Percentiles rank a stretch among this genome's conserved stretches.
Evolutionary conservation across 2,113 vertebrate genomes (phyloP).

Genomic region (Balaeniceps rex): DNA sequence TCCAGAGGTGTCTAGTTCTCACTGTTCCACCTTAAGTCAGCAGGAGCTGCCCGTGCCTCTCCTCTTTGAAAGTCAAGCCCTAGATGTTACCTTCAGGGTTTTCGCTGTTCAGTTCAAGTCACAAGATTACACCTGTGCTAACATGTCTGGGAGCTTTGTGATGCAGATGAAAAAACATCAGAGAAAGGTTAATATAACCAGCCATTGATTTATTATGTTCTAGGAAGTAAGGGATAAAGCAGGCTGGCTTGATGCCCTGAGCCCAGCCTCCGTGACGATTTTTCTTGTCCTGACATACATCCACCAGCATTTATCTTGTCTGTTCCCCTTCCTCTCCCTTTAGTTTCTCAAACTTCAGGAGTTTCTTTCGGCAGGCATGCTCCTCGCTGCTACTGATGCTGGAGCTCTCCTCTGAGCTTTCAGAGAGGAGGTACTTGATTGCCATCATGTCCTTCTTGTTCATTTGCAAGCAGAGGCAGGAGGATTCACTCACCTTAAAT

Average conservation of each 20-base stretch:
- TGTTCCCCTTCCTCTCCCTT: not conserved
- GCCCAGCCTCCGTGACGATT: not conserved
- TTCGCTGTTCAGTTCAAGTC: not conserved
- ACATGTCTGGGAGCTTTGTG: slow-evolving; percentile 14
- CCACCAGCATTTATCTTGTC: not conserved
- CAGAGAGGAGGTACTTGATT: slow-evolving; percentile 4
- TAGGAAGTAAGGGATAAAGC: not conserved
- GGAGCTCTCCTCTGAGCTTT: slow-evolving; percentile 55
- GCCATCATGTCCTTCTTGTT: slow-evolving; percentile 47
- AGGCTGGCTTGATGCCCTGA: not conserved
- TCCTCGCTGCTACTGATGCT: slow-evolving; percentile 32
- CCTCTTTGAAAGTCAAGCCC: not conserved
- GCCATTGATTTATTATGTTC: slow-evolving; percentile 23
- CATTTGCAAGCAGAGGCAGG: slow-evolving; percentile 73
- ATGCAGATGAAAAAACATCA: slow-evolving; percentile 24
- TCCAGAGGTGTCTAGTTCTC: not conserved
- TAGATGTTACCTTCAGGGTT: not conserved
- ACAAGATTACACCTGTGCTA: slow-evolving; percentile 26
- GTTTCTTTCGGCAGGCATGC: slow-evolving; percentile 18
- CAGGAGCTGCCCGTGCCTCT: not conserved
- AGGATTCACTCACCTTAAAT: slow-evolving; percentile 56
- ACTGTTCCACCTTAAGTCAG: slow-evolving; percentile 15
- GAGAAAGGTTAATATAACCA: slow-evolving; percentile 20
- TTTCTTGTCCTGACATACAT: not conserved
- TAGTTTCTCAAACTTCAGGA: not conserved